A percentile compares a stretch with the other conserved stretches of the same genome.
phyloP scores from a whole-genome alignment of 1,140 invertebrate genomes.

The Drosophila novamexicana region DNA sequence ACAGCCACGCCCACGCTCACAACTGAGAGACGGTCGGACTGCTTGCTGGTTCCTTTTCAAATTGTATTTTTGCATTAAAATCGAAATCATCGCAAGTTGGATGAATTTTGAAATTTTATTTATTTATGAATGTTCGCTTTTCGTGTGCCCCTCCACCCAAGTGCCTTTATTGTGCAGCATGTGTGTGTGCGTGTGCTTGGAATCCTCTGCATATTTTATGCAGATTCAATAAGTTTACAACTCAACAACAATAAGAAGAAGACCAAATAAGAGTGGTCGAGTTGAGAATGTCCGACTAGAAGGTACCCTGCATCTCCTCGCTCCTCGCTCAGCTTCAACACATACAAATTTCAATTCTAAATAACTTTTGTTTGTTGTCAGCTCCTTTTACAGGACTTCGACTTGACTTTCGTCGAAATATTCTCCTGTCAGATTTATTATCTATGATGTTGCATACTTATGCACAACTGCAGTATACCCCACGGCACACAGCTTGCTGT shows the following conservation, averaged over 20 bases:
- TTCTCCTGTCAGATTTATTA: too few relatives aligned
- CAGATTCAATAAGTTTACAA: constrained; percentile 50
- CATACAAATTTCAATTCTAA: too few relatives aligned
- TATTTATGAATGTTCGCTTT: constrained; percentile 22
- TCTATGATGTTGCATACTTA: neutral
- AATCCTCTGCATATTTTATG: constrained; percentile 47
- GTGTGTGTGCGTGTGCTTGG: constrained; percentile 22
- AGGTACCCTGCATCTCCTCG: neutral
- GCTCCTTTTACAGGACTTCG: too few relatives aligned
- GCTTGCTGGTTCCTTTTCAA: constrained; percentile 22
- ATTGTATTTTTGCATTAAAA: constrained; percentile 58
- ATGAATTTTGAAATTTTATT: constrained; percentile 59
- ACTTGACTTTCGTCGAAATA: too few relatives aligned
- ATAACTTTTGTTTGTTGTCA: too few relatives aligned
- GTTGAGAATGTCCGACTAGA: neutral
- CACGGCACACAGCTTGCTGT: neutral
- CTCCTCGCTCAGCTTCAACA: too few relatives aligned
- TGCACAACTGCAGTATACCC: neutral
- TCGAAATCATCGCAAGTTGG: constrained; percentile 61
- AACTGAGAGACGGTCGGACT: neutral
- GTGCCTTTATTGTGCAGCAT: constrained; percentile 28
- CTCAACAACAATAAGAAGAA: constrained; percentile 26
- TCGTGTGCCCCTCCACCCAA: neutral
- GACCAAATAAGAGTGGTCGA: neutral
- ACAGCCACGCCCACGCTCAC: constrained; percentile 7